Evolutionary conservation across 1,140 invertebrate species (phyloP).

Genomic region (Pogonus chalceus): DNA sequence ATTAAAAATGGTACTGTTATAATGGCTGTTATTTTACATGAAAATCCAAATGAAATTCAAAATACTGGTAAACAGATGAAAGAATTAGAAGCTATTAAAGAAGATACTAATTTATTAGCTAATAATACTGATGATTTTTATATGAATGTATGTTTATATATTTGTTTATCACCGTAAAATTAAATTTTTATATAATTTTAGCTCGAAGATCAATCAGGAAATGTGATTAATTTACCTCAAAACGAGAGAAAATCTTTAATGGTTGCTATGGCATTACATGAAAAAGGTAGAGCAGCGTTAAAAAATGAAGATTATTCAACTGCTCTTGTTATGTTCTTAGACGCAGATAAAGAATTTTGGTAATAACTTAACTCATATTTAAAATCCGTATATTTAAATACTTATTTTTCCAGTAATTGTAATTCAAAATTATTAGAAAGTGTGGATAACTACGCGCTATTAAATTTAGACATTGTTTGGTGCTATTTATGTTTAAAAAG

Average conservation of each 20-base stretch:
- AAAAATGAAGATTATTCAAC: conserved; percentile 53
- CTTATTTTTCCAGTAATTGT: conserved; percentile 46
- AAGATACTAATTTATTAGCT: conserved; percentile 41
- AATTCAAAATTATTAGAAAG: conserved; percentile 51
- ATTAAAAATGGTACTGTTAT: conserved; percentile 57
- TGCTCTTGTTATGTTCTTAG: conserved; percentile 59
- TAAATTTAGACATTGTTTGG: conserved; percentile 77
- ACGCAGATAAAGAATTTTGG: conserved; percentile 65
- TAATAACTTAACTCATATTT: conserved; percentile 25
- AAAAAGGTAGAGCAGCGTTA: conserved; percentile 59
- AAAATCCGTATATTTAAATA: background rate
- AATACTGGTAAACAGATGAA: conserved; percentile 26
- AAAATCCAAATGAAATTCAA: conserved; percentile 29
- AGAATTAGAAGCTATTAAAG: conserved; percentile 42
- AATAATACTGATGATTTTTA: conserved; percentile 36
- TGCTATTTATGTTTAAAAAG: conserved; percentile 67
- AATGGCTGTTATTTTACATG: conserved; percentile 49
- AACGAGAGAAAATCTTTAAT: conserved; percentile 55
- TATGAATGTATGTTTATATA: conserved; percentile 34
- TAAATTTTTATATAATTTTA: conserved; percentile 27
- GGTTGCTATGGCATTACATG: conserved; percentile 64
- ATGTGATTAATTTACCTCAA: conserved; percentile 53
- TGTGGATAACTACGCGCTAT: conserved; percentile 71
- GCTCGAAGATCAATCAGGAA: conserved; percentile 69
- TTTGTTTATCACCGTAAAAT: background rate